A percentile compares a stretch with the other conserved stretches of the same genome.
Conservation (phyloP, 2,113 vertebrate genomes). For the Coreoperca whiteheadi region DNA sequence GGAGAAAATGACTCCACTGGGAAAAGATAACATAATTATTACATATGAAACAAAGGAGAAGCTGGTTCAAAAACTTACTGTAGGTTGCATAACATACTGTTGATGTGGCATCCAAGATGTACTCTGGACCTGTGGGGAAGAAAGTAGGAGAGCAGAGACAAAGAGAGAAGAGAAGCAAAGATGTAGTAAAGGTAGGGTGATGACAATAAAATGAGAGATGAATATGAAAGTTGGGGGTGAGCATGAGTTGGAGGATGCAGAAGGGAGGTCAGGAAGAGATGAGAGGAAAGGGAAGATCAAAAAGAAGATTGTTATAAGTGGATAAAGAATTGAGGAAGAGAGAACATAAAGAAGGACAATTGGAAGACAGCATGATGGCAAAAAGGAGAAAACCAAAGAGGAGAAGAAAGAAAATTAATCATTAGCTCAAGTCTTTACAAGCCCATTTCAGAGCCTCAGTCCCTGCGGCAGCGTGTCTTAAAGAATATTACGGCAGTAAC, state of each 20-base stretch:
- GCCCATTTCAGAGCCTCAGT: conserved; percentile 55
- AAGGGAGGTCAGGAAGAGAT: conserved; percentile 51
- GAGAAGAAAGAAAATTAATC: conserved; percentile 69
- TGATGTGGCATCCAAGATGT: conserved; percentile 99
- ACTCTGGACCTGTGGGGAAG: conserved; percentile 93
- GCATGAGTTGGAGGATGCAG: conserved; percentile 52
- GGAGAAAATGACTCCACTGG: conserved; percentile 14
- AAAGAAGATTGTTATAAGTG: conserved; percentile 60
- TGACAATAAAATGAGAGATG: conserved; percentile 8
- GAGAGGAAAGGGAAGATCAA: conserved; percentile 63
- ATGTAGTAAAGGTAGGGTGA: conserved; percentile 16
- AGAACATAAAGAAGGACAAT: conserved; percentile 64
- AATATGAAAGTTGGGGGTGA: conserved; percentile 23
- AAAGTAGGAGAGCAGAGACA: conserved; percentile 14
- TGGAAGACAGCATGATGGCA: conserved; percentile 56
- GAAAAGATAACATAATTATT: background rate
- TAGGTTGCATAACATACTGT: conserved; percentile 99
- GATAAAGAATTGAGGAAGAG: conserved; percentile 51
- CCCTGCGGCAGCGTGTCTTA: conserved; percentile 62
- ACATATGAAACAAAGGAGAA: conserved; percentile 15
- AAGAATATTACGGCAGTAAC: conserved; percentile 68
- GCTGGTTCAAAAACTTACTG: conserved; percentile 90
- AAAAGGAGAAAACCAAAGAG: conserved; percentile 60
- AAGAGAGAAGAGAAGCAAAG: conserved; percentile 29
- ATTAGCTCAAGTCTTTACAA: conserved; percentile 72